These are phyloP conservation scores for Acomys russatus DNA, from an alignment of 2,797 vertebrate species.

Conservation along the genomic window DNA sequence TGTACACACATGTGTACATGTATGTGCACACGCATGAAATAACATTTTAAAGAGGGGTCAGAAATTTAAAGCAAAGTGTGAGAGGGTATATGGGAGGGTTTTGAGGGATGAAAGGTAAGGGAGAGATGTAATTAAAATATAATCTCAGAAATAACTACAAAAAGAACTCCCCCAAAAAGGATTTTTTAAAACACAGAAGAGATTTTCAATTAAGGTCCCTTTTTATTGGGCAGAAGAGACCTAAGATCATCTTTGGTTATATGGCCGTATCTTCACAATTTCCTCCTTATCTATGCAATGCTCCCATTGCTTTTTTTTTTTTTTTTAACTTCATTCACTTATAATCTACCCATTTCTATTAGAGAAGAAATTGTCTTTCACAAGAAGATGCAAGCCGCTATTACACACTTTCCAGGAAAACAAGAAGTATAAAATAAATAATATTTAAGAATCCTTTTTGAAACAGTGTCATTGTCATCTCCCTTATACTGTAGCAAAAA, in stretches of 20 bases:
- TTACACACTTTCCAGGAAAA: not conserved
- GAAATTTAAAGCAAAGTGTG: not conserved
- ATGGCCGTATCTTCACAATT: no score
- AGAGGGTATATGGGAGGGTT: not conserved
- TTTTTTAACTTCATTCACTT: no score
- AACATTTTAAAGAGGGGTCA: not conserved
- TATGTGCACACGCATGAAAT: not conserved
- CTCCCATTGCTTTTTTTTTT: no score
- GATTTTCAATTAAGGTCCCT: not conserved
- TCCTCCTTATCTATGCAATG: not conserved
- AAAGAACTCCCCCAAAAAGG: not conserved
- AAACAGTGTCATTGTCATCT: not conserved
- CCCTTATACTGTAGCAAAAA: not conserved
- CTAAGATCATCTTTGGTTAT: not conserved
- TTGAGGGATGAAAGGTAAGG: not conserved
- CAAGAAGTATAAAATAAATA: not conserved
- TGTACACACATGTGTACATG: fast-evolving
- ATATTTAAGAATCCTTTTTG: not conserved
- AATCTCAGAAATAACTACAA: not conserved
- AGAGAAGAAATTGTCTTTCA: not conserved
- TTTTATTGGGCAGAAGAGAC: not conserved
- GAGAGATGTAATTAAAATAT: not conserved
- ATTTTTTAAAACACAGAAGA: not conserved
- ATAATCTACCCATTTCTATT: not conserved
- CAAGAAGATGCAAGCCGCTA: not conserved